A percentile compares a stretch with the other conserved stretches of the same genome.
phyloP scores from a whole-genome alignment of 1,140 invertebrate species.

The Drusus annulatus region DNA sequence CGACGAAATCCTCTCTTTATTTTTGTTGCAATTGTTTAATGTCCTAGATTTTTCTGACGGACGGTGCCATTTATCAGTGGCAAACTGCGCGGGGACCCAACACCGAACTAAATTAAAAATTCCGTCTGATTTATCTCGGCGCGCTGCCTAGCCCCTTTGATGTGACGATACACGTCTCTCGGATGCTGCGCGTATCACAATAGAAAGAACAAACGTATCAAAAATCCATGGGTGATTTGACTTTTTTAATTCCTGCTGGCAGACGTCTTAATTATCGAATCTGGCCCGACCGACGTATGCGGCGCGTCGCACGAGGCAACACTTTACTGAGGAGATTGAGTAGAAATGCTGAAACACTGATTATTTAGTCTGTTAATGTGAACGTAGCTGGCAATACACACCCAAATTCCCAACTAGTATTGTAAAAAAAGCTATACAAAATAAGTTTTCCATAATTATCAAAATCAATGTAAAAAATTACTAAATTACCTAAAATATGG shows the following conservation, averaged over 20 bases:
- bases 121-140: conserved; percentile 39
- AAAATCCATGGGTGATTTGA: conserved; percentile 33
- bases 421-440: too few relatives aligned
- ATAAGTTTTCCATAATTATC: too few relatives aligned
- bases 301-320: too few relatives aligned
- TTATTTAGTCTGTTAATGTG: too few relatives aligned
- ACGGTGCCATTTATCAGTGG: conserved; percentile 34
- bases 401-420: too few relatives aligned
- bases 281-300: not conserved
- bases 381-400: too few relatives aligned
- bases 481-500: too few relatives aligned
- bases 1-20: conserved; percentile 9
- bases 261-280: conserved; percentile 34
- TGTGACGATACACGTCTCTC: conserved; percentile 10
- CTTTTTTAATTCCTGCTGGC: conserved; percentile 10
- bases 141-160: not conserved
- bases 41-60: conserved; percentile 43
- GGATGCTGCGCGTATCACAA: too few relatives aligned
- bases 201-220: conserved; percentile 32
- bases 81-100: conserved; percentile 20
- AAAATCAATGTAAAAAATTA: too few relatives aligned
- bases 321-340: too few relatives aligned
- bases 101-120: conserved; percentile 37
- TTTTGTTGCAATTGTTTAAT: conserved; percentile 45
- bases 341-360: too few relatives aligned